phyloP scores from a whole-genome alignment of 2,797 vertebrate genomes.

The Scarus forsteni region DNA sequence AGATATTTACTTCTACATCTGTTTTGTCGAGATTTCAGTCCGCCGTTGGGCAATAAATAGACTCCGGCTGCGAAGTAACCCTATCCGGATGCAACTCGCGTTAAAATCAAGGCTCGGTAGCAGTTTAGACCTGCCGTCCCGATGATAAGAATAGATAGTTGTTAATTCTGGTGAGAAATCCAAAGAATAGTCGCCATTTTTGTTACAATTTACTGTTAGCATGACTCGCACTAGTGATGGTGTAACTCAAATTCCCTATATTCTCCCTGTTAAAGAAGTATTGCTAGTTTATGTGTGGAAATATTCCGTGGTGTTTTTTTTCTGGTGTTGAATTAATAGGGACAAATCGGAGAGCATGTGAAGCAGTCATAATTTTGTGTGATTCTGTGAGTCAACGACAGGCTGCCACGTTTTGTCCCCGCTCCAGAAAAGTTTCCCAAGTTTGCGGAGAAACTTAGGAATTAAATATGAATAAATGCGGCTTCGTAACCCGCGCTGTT shows the following conservation, averaged over 20 bases:
- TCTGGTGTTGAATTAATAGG: neutral
- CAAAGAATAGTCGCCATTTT: constrained; percentile 51
- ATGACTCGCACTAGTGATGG: neutral
- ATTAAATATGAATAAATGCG: constrained; percentile 34
- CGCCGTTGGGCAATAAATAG: constrained; percentile 7
- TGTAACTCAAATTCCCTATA: constrained; percentile 14
- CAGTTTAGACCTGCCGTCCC: neutral
- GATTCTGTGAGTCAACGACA: neutral
- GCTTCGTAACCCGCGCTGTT: constrained; percentile 6
- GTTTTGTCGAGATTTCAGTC: constrained; percentile 21
- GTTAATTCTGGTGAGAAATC: constrained; percentile 9
- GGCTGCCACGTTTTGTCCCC: constrained; percentile 30
- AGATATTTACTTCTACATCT: constrained; percentile 8
- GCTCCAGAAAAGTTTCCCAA: constrained; percentile 67
- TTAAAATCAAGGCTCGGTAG: constrained; percentile 46
- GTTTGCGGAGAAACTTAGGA: constrained; percentile 16
- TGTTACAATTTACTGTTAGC: constrained; percentile 24
- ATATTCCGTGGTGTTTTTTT: neutral
- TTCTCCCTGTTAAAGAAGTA: neutral
- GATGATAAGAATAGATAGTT: constrained; percentile 14
- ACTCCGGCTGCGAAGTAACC: constrained; percentile 25
- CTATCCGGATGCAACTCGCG: constrained; percentile 45
- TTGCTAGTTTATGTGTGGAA: too few species aligned
- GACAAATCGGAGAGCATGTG: neutral
- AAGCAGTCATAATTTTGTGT: constrained; percentile 14